Conservation (phyloP, 2,888 invertebrate genomes). For the Muscina levida region DNA sequence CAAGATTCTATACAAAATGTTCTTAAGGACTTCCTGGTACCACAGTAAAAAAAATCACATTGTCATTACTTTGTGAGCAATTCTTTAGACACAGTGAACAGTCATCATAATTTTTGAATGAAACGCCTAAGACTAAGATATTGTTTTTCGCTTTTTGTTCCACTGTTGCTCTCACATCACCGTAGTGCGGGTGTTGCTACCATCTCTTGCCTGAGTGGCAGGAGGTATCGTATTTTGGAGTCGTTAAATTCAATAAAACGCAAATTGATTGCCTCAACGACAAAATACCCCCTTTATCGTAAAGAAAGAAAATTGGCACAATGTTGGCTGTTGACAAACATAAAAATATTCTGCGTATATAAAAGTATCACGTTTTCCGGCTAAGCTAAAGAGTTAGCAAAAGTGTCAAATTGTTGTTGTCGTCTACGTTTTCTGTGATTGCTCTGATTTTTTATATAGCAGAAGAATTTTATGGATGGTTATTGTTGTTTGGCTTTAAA, state of each 20-base stretch:
- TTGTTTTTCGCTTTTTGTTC: too few species aligned
- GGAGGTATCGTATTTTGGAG: constrained; percentile 30
- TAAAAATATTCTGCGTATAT: constrained; percentile 15
- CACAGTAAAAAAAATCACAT: too few species aligned
- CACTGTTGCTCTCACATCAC: too few species aligned
- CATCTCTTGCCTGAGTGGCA: too few species aligned
- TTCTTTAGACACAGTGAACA: too few species aligned
- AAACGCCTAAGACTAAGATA: too few species aligned
- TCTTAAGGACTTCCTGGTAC: too few species aligned
- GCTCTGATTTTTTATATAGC: constrained; percentile 32
- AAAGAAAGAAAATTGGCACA: constrained; percentile 49
- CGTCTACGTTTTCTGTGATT: constrained; percentile 22
- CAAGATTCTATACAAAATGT: too few species aligned
- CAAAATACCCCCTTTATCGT: constrained; percentile 26
- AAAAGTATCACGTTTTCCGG: constrained; percentile 50
- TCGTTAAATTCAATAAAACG: constrained; percentile 60
- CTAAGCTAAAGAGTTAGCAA: constrained; percentile 37
- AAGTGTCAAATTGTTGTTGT: constrained; percentile 16
- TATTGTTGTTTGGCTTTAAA: constrained; percentile 48
- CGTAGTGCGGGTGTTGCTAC: too few species aligned
- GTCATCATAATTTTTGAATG: too few species aligned
- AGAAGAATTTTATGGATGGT: constrained; percentile 50
- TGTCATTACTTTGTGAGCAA: too few species aligned
- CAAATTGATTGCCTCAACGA: constrained; percentile 54
- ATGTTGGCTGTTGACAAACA: neutral